Evolutionary conservation across 2,797 vertebrate species (phyloP), one percentile per base, ranked within the genome.

Genomic region (Microchirus variegatus): DNA sequence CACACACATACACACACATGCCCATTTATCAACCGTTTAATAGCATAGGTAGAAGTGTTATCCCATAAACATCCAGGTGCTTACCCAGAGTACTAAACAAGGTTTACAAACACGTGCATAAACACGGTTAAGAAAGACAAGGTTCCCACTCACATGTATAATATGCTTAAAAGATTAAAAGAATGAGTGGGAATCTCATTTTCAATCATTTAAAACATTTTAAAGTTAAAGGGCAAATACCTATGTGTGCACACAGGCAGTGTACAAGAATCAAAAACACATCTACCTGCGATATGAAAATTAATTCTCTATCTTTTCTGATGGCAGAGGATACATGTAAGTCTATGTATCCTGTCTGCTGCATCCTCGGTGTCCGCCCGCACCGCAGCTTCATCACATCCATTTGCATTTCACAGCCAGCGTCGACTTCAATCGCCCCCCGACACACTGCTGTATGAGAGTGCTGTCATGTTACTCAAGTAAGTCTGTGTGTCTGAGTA

Each of bases 331-430:
- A 72, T 63, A 62, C 58, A 55, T 60, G 61, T 74, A 73, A 54
- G 72, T 62, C 26, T 54, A 54, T 73, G 69, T 66, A 63, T 76
- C 58, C 72, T 85, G 73, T 81, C 78, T 72, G 55, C 54, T 55
- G 45, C 52, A 70, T 76, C 60, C 55, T 73, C 43, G 40, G 47
- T 53, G 66, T 78, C 77, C 26, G 3, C 82, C 82, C 68, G 47
- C 59, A 55, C 38, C 3, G 37, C 19, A 72, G 68, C 54, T 76
- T 77, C 75, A 84, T 80, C 58, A 53, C 53, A 68, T 9, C n/a
- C 49, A 84, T 87, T 88, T 87, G 74, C 88, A 87, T 88, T 85
- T 88, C 83, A 84, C 65, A 77, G 73, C 78, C 57, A 40, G 74
- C 41, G 73, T 75, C 79, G 77, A 84, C 83, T 87, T 81, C 82